Percentiles rank a stretch among this genome's conserved stretches.
Conservation (phyloP, 2,888 invertebrate species). For the Oligia fasciuncula region DNA sequence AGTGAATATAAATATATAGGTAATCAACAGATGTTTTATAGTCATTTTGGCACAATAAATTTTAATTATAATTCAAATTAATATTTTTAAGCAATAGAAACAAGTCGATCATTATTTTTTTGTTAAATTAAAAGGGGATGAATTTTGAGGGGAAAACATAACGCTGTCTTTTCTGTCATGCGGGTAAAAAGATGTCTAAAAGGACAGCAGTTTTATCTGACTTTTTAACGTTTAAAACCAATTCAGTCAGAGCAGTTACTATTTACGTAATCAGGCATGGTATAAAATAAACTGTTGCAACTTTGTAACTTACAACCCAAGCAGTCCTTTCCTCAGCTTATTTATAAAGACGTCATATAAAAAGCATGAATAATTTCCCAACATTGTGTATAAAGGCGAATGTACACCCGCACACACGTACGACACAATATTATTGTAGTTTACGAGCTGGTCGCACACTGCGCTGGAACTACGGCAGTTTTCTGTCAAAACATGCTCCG, state of each 20-base stretch:
- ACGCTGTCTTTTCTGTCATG: background rate
- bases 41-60: background rate
- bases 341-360: slow-evolving; percentile 26
- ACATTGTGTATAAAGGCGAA: slow-evolving; percentile 9
- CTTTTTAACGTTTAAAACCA: background rate
- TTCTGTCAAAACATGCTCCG: slow-evolving; percentile 53
- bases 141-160: background rate
- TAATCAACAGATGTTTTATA: background rate
- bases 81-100: background rate
- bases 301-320: background rate
- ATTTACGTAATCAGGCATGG: background rate
- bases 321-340: background rate
- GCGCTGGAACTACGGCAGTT: slow-evolving; percentile 44
- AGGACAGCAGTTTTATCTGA: background rate
- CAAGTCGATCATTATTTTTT: background rate
- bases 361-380: slow-evolving; percentile 27
- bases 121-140: background rate
- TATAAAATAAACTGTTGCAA: slow-evolving; percentile 17
- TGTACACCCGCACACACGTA: slow-evolving; percentile 13
- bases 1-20: background rate
- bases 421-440: slow-evolving; percentile 45
- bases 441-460: slow-evolving; percentile 41
- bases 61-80: background rate
- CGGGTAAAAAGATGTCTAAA: background rate
- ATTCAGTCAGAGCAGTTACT: background rate